These are phyloP conservation scores for Clavelina lepadiformis DNA, from an alignment of 23 tunicate species.

Conservation along the genomic window DNA sequence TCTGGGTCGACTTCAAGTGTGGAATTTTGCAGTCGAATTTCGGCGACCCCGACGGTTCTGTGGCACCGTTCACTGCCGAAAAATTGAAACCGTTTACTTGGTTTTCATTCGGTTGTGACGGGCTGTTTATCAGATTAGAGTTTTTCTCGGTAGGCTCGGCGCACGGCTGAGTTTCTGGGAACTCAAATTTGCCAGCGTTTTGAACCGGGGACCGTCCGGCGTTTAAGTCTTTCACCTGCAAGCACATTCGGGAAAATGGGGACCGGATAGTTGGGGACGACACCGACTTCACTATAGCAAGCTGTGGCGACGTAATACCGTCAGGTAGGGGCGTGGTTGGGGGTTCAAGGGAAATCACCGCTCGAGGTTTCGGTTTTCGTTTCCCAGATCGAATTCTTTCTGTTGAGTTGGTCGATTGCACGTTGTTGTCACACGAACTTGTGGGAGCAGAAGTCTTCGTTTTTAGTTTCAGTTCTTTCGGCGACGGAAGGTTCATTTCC, in stretches of 20 bases:
- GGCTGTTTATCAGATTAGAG: too few relatives aligned
- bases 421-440: background rate
- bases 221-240: constrained; percentile 31
- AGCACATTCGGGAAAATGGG: constrained; percentile 44
- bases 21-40: background rate
- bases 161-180: constrained; percentile 19
- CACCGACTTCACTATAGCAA: constrained; percentile 11
- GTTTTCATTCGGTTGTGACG: too few relatives aligned
- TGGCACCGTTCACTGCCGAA: background rate
- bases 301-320: background rate
- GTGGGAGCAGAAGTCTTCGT: constrained; percentile 4
- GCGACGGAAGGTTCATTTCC: constrained; percentile 36
- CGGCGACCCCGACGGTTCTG: too few relatives aligned
- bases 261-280: constrained; percentile 52
- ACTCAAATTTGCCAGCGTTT: constrained; percentile 8
- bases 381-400: background rate
- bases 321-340: constrained; percentile 2
- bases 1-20: constrained; percentile 4
- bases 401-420: background rate
- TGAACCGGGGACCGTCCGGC: constrained; percentile 17
- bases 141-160: too few relatives aligned
- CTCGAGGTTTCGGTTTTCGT: constrained; percentile 10
- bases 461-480: constrained; percentile 34
- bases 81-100: constrained; percentile 3
- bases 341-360: background rate